A percentile compares a stretch with the other conserved stretches of the same genome.
Conservation (phyloP, 2,113 vertebrate genomes). For the Eleginops maclovinus region DNA sequence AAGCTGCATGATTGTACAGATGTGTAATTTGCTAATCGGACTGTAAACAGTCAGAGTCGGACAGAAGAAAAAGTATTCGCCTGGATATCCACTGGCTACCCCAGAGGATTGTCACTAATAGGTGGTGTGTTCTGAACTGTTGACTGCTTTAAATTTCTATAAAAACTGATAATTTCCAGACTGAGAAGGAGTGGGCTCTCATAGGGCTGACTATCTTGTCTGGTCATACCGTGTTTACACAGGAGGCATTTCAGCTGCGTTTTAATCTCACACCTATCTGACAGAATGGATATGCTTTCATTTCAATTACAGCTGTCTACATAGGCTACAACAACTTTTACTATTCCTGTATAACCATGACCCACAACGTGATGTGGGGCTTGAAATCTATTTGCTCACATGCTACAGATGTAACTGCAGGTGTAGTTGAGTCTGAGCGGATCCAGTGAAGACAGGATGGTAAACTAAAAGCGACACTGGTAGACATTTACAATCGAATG, state of each 20-base stretch:
- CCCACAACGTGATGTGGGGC: neutral
- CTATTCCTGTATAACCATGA: neutral
- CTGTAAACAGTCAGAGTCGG: too few species aligned
- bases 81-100: too few species aligned
- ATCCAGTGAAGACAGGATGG: neutral
- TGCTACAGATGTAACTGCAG: constrained; percentile 9
- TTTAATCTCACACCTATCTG: neutral
- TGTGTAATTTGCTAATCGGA: too few species aligned
- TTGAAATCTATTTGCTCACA: neutral
- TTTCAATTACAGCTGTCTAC: neutral
- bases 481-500: neutral
- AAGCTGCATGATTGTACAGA: too few species aligned
- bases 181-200: neutral
- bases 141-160: neutral
- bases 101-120: too few species aligned
- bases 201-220: neutral
- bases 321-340: neutral
- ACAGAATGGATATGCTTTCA: neutral
- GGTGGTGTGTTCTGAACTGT: too few species aligned
- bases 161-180: neutral
- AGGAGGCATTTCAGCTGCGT: neutral
- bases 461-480: neutral
- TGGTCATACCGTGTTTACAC: neutral
- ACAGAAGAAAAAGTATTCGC: too few species aligned
- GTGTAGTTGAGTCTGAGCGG: neutral